Conservation (phyloP, 1,140 invertebrate genomes). For the Scaptodrosophila lebanonensis region DNA sequence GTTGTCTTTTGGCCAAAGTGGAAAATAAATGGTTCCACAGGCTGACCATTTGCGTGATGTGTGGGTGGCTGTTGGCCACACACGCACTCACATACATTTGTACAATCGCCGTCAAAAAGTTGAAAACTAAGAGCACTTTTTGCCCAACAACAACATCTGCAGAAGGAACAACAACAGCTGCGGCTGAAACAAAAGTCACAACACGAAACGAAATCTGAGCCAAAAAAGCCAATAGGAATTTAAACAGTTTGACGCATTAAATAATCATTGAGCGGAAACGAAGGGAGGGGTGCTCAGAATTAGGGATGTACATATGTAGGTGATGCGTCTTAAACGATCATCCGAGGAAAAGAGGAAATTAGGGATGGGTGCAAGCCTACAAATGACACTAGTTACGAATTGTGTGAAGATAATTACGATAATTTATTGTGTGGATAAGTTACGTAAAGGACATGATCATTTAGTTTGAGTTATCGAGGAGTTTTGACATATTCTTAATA, state of each 20-base stretch:
- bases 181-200: slow-evolving; percentile 69
- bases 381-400: no score
- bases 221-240: slow-evolving; percentile 72
- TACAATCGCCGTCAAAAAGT: slow-evolving; percentile 61
- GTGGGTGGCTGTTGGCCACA: slow-evolving; percentile 8
- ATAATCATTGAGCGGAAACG: slow-evolving; percentile 54
- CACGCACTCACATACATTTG: no score
- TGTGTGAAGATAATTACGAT: no score
- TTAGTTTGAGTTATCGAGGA: no score
- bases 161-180: slow-evolving; percentile 45
- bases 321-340: no score
- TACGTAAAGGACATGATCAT: no score
- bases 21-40: slow-evolving; percentile 74
- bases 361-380: no score
- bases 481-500: no score
- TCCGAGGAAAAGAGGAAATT: no score
- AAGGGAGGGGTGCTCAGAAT: slow-evolving; percentile 3
- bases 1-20: slow-evolving; percentile 67
- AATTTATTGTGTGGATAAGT: no score
- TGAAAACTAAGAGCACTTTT: slow-evolving; percentile 67
- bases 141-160: slow-evolving; percentile 32
- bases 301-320: no score
- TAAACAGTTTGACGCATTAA: slow-evolving; percentile 75
- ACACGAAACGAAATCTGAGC: slow-evolving; percentile 51
- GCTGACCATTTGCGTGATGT: slow-evolving; percentile 71